Base-by-base conservation (phyloP, 2,113 vertebrate species). In the Elephas maximus region DNA sequence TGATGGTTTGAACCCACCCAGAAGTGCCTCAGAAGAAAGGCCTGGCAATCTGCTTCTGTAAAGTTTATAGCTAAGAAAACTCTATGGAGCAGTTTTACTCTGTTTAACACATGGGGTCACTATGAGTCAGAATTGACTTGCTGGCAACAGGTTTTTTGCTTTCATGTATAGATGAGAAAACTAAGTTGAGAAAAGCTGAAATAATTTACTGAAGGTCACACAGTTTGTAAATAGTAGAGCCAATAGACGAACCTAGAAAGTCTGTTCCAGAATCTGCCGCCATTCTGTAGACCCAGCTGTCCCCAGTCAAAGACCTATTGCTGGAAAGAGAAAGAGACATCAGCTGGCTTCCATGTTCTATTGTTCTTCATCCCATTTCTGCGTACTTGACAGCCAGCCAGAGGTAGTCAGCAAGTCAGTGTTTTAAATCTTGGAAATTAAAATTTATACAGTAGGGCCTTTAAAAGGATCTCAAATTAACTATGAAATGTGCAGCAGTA, bases 391-490 rank as follows among this genome's bases (percentile, higher is more conserved):
- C 20, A 83, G 60, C n/a, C 67, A 84, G n/a, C 21, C 67, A 44
- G 71, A 67, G 12, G 37, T 80, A 84, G 21, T 96, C 24, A 80
- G 21, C 26, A 10, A 92, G 37, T 76, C 74, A 60, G 5, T 87
- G 53, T 77, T 79, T 94, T 65, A 85, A 92, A 76, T 84, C 28
- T 93, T 71, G 10, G 63, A 67, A 89, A 37, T 97, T 89, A 96
- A 93, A 78, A 93, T 89, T 65, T 94, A 26, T 85, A 33, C 82
- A 88, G 44, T 79, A 90, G 37, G 67, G 51, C 44, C 18, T 96
- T 67, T 82, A 92, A 93, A 60, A 80, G 26, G 45, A 15, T 96
- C 95, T 65, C 23, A 96, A 51, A 69, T 94, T 97, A 33, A 65
- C 77, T 90, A 0, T 48, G 57, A 95, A 62, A 94, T 96, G 84